Evolutionary conservation across 2,888 invertebrate species (phyloP).

Genomic region (Drosophila basisetae): DNA sequence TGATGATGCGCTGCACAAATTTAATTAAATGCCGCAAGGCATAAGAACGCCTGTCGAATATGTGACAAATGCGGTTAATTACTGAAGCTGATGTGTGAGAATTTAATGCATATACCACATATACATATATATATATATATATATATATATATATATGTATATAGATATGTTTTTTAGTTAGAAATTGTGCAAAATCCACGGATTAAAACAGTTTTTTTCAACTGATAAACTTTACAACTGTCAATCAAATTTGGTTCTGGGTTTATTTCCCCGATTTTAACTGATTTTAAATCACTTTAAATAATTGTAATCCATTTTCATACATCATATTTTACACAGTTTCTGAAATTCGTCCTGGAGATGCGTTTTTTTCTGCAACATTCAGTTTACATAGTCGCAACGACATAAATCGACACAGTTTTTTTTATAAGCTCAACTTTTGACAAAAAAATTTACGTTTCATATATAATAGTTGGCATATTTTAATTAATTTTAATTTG

Average conservation of each 20-base stretch:
- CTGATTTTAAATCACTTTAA: background rate
- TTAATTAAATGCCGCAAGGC: conserved; percentile 45
- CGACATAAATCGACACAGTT: background rate
- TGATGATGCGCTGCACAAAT: conserved; percentile 32
- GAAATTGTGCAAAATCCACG: background rate
- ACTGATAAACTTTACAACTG: background rate
- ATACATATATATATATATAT: background rate
- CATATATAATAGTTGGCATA: conserved; percentile 12
- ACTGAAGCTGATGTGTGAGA: background rate
- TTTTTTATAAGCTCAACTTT: background rate
- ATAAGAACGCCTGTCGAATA: background rate
- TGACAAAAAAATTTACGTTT: conserved; percentile 3
- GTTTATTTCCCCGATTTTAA: background rate
- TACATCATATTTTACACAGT: background rate
- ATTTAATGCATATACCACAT: background rate
- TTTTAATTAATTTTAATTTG: conserved; percentile 38
- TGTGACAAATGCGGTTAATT: conserved; percentile 18
- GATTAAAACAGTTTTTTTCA: background rate
- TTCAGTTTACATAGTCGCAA: background rate
- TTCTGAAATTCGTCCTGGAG: background rate
- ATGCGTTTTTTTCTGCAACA: background rate
- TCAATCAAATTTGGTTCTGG: background rate
- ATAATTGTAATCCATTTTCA: background rate
- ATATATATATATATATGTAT: background rate
- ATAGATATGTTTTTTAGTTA: background rate